Evolutionary conservation across 2,888 invertebrate genomes (phyloP), one percentile per base, ranked within the genome.

Genomic region (Scaptomyza cyrtandrae): DNA sequence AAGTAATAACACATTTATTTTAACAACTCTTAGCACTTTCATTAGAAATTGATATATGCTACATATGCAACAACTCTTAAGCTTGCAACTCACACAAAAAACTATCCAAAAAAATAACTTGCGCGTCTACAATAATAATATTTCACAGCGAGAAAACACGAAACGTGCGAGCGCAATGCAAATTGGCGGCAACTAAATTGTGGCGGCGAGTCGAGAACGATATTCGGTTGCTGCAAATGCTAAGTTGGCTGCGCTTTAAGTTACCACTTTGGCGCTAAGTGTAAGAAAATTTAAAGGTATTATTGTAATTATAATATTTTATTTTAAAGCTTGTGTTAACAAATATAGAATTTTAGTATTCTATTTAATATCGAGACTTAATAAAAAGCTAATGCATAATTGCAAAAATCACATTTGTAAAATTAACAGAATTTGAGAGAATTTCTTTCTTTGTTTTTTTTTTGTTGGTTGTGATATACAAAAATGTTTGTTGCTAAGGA

Each of bases 371-470:
- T 71, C 49, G 50, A 71, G 48, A 58, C 52, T 53, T 46, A 53
- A 35, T 57, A 41, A 53, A 24, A 56, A 61, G 19, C 54, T 66
- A 66, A 29, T 72, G 55, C 73, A 62, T 50, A 49, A 16, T 61
- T 76, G 72, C 55, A 67, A 66, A 55, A 66, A 74, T 74, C 74
- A 74, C 73, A 77, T 67, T 49, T 58, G 19, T 53, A 44, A 37
- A 37, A 58, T 55, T 52, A 62, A 56, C 45, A 54, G 59, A 68
- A 60, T 48, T 63, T 76, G 66, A 66, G 57, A 27, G 37, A 54
- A 31, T 19, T 43, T 11, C 41, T 50, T 16, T 49, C 50, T 46
- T 61, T 35, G 55, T 31, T 14, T 46, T 61, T 56, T 33, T 33
- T 3, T 10, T 33, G 5, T 31, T 31, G 7, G 68, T 62, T 49